phyloP scores from a whole-genome alignment of 2,888 invertebrate species.

The Salpingus planirostris region DNA sequence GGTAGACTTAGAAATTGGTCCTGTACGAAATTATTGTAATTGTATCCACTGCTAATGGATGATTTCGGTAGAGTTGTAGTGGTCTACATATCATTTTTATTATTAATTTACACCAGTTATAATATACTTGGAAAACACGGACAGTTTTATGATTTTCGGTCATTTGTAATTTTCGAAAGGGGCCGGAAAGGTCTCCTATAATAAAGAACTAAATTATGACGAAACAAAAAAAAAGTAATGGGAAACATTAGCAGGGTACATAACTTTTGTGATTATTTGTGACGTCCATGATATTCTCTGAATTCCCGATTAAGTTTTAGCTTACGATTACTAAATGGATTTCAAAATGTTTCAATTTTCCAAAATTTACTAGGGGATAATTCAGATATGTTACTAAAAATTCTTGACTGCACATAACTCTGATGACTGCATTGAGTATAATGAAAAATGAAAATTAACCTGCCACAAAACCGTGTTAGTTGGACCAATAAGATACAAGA shows the following conservation, averaged over 20 bases:
- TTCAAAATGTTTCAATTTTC: too few species aligned
- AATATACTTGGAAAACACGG: constrained; percentile 11
- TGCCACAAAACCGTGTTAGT: constrained; percentile 36
- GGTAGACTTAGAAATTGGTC: constrained; percentile 12
- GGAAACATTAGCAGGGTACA: constrained; percentile 36
- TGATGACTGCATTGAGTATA: constrained; percentile 32
- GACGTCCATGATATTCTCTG: constrained; percentile 33
- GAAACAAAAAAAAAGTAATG: too few species aligned
- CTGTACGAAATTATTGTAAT: constrained; percentile 10
- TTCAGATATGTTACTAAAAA: constrained; percentile 28
- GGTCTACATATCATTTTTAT: constrained; percentile 17
- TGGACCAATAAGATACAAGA: constrained; percentile 35
- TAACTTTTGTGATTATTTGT: constrained; percentile 30
- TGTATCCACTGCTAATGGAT: constrained; percentile 20
- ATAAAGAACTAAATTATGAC: too few species aligned
- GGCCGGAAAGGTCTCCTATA: too few species aligned
- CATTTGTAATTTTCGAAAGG: too few species aligned
- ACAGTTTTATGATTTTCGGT: too few species aligned
- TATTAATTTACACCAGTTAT: too few species aligned
- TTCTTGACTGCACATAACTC: constrained; percentile 35
- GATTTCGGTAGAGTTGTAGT: constrained; percentile 7
- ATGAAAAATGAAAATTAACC: too few species aligned
- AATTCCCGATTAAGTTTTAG: constrained; percentile 15
- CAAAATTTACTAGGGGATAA: constrained; percentile 16
- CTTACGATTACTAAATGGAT: too few species aligned